Percentiles rank a stretch among this genome's conserved stretches.
phyloP scores from a whole-genome alignment of 2,113 vertebrate species.

The Rhynchomys soricoides region DNA sequence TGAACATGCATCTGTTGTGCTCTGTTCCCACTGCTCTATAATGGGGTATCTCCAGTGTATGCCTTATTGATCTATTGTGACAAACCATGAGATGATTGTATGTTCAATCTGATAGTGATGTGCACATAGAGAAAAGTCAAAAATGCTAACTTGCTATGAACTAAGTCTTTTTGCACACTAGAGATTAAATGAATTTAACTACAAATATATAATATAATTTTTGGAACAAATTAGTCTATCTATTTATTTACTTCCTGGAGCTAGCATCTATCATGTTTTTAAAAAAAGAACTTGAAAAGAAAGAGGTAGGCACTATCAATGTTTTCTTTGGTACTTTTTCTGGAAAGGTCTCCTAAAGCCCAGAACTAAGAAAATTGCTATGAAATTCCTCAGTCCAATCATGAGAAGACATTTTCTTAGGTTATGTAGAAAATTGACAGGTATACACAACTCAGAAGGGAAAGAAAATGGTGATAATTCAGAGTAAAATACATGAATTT shows the following conservation, averaged over 20 bases:
- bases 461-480: background rate
- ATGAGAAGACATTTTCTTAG: background rate
- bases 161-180: slow-evolving; percentile 7
- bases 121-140: background rate
- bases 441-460: background rate
- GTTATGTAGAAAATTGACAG: background rate
- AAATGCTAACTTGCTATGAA: slow-evolving; percentile 41
- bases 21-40: slow-evolving; percentile 13
- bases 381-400: background rate
- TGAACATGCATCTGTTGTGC: background rate
- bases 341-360: background rate
- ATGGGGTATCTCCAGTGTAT: background rate
- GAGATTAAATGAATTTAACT: slow-evolving; percentile 20
- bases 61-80: background rate
- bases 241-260: background rate
- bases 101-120: background rate
- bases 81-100: slow-evolving; percentile 6
- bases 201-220: slow-evolving; percentile 7
- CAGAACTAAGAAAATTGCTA: background rate
- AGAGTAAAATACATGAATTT: background rate
- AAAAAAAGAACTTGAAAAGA: background rate
- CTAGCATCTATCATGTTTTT: background rate
- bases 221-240: background rate
- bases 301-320: background rate
- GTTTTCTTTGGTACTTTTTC: background rate